These are phyloP conservation scores for Aegithalos caudatus DNA, from an alignment of 2,113 vertebrate species.

Conservation along the genomic window DNA sequence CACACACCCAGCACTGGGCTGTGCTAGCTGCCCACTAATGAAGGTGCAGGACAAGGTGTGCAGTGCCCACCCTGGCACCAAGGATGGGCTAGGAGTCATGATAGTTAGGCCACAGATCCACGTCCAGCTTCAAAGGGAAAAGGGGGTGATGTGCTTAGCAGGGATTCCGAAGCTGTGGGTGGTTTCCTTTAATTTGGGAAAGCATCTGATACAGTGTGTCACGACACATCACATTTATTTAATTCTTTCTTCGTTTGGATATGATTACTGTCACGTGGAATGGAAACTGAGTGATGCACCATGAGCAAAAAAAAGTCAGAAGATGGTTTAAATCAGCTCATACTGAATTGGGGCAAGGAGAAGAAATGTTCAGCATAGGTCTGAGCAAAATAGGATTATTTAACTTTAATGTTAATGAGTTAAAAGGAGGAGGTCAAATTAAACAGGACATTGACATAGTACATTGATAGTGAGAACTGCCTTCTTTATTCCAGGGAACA, in stretches of 20 bases:
- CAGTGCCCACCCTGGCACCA: not conserved
- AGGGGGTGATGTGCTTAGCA: constrained; percentile 40
- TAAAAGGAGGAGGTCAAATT: not conserved
- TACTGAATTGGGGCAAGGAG: not conserved
- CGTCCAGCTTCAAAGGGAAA: constrained; percentile 32
- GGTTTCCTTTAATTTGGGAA: constrained; percentile 50
- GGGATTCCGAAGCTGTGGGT: constrained; percentile 41
- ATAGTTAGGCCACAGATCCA: not conserved
- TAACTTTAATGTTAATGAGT: not conserved
- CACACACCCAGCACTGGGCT: not conserved
- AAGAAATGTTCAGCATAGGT: not conserved
- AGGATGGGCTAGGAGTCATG: not conserved
- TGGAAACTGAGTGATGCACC: constrained; percentile 28
- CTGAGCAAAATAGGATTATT: not conserved
- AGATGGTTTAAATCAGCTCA: constrained; percentile 27
- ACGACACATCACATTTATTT: constrained; percentile 40
- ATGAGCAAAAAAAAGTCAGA: not conserved
- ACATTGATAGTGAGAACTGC: not conserved
- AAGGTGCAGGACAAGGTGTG: not conserved
- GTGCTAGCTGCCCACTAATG: not conserved
- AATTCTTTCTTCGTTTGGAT: constrained; percentile 58
- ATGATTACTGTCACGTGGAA: constrained; percentile 57
- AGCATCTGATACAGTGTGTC: constrained; percentile 51
- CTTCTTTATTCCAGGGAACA: not conserved
- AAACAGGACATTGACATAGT: not conserved